These are phyloP conservation scores for Anser cygnoides DNA, from an alignment of 2,113 vertebrate genomes.

Conservation along the genomic window DNA sequence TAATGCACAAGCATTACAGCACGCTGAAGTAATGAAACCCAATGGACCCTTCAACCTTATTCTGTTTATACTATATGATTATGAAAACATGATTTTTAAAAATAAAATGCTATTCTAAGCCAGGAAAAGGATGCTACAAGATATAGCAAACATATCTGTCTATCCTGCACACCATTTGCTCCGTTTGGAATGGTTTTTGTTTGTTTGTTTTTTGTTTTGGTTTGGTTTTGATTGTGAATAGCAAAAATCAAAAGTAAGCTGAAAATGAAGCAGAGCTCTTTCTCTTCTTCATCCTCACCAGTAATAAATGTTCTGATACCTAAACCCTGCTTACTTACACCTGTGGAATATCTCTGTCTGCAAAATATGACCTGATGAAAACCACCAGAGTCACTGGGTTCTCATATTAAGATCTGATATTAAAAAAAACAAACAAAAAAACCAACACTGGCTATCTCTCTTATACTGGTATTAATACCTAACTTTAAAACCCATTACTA, in stretches of 20 bases:
- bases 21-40: constrained; percentile 71
- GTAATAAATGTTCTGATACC: background rate
- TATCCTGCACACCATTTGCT: background rate
- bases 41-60: constrained; percentile 68
- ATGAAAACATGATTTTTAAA: constrained; percentile 64
- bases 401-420: no score
- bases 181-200: background rate
- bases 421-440: no score
- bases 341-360: background rate
- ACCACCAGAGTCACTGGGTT: background rate
- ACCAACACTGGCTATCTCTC: background rate
- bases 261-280: background rate
- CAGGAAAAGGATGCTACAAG: background rate
- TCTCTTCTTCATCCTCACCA: background rate
- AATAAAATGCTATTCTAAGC: constrained; percentile 44
- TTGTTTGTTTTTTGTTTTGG: no score
- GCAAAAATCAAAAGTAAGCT: background rate
- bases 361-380: rapidly evolving
- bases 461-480: background rate
- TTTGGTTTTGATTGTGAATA: background rate
- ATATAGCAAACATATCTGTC: background rate
- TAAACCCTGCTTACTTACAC: background rate
- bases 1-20: constrained; percentile 54
- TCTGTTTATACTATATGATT: constrained; percentile 71
- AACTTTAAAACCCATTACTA: background rate